A percentile compares a stretch with the other conserved stretches of the same genome.
Evolutionary conservation across 2,888 invertebrate species (phyloP).

Genomic region (Drosophila meridionalis): DNA sequence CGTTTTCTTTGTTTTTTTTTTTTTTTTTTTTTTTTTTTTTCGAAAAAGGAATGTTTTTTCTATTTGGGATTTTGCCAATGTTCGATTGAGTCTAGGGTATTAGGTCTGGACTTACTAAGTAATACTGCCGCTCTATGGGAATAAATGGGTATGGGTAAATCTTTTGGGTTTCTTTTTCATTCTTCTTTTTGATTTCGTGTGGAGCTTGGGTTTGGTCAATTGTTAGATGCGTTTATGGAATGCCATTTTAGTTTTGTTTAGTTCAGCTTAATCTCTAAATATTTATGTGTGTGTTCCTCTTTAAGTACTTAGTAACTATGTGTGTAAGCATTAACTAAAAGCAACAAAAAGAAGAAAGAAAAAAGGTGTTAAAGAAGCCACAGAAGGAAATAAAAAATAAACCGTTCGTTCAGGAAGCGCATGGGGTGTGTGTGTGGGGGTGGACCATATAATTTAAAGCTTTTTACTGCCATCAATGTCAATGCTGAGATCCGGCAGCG

Average conservation of each 20-base stretch:
- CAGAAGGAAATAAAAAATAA: conserved; percentile 12
- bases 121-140: conserved; percentile 74
- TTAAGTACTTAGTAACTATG: conserved; percentile 74
- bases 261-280: conserved; percentile 58
- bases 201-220: conserved; percentile 17
- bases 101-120: conserved; percentile 55
- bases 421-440: conserved; percentile 11
- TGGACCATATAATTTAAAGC: conserved; percentile 59
- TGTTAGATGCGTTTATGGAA: conserved; percentile 51
- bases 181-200: background rate
- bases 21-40: conserved; percentile 3
- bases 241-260: conserved; percentile 49
- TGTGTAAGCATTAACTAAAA: conserved; percentile 59
- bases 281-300: conserved; percentile 34
- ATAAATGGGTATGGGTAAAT: conserved; percentile 4
- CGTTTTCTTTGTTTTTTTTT: background rate
- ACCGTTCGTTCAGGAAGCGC: conserved; percentile 42
- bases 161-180: background rate
- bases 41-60: conserved; percentile 45
- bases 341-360: conserved; percentile 37
- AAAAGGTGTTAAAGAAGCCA: conserved; percentile 1
- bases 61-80: conserved; percentile 8
- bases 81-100: conserved; percentile 8
- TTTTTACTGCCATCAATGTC: conserved; percentile 83
- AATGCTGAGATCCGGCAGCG: conserved; percentile 83